Percentiles rank a stretch among this genome's conserved stretches.
phyloP scores from a whole-genome alignment of 1,140 invertebrate species.

The Arion vulgaris region DNA sequence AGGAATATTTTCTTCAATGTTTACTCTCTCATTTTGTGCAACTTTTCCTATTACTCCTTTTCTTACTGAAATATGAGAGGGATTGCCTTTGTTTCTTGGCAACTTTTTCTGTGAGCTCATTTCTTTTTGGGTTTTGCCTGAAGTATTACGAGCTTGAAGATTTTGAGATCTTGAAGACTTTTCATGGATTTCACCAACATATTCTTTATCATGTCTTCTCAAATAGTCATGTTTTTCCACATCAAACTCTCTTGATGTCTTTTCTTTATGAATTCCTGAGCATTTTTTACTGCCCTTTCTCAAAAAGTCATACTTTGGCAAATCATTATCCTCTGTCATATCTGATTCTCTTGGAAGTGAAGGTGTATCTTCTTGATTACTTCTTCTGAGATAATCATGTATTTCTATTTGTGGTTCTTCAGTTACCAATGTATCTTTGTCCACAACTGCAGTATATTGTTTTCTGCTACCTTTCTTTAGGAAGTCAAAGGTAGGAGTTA shows the following conservation, averaged over 20 bases:
- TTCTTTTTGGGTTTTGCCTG: neutral
- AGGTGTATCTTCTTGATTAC: neutral
- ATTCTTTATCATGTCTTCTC: slow-evolving; percentile 3
- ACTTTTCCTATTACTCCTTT: neutral
- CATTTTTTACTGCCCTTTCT: neutral
- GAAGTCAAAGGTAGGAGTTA: neutral
- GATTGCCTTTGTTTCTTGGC: neutral
- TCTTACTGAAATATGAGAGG: neutral
- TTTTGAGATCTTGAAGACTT: neutral
- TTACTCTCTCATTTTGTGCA: neutral
- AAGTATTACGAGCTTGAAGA: neutral
- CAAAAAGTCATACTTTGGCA: neutral
- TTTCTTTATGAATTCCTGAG: slow-evolving; percentile 6
- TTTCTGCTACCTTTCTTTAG: slow-evolving; percentile 29
- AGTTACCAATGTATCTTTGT: neutral
- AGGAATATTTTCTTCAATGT: neutral
- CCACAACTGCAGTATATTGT: neutral
- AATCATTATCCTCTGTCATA: neutral
- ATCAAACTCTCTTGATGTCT: neutral
- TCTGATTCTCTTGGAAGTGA: neutral
- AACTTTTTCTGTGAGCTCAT: neutral
- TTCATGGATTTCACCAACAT: slow-evolving; percentile 11
- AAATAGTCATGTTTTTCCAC: slow-evolving; percentile 12
- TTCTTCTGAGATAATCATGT: slow-evolving; percentile 27
- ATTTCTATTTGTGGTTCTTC: neutral